phyloP scores from a whole-genome alignment of 1,140 invertebrate species.

The Leptopilina clavipes region DNA sequence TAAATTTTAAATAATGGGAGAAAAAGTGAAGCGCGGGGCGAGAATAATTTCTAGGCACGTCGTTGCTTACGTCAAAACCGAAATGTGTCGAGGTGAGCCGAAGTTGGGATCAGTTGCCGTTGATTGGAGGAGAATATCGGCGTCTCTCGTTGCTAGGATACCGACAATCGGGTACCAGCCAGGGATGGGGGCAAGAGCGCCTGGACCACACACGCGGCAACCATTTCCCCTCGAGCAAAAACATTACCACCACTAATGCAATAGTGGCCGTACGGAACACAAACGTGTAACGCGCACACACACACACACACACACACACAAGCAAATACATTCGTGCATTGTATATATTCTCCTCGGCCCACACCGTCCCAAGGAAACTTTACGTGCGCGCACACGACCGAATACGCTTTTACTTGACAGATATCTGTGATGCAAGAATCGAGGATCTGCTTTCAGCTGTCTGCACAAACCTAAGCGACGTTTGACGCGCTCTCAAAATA shows the following conservation, averaged over 20 bases:
- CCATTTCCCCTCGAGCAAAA: constrained; percentile 73
- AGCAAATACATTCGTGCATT: constrained; percentile 9
- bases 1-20: too few relatives aligned
- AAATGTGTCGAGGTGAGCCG: constrained; percentile 62
- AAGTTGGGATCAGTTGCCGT: constrained; percentile 49
- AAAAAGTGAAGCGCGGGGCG: constrained; percentile 23
- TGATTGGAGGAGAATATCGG: constrained; percentile 65
- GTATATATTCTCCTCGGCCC: constrained; percentile 49
- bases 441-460: constrained; percentile 34
- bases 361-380: constrained; percentile 48
- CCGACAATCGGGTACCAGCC: constrained; percentile 57
- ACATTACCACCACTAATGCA: constrained; percentile 66
- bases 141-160: constrained; percentile 72
- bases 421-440: constrained; percentile 32
- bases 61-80: constrained; percentile 67
- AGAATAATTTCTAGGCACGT: constrained; percentile 44
- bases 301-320: too few relatives aligned
- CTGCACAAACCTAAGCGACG: constrained; percentile 20
- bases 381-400: constrained; percentile 48
- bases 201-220: constrained; percentile 72
- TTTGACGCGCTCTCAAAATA: constrained; percentile 27
- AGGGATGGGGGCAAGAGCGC: constrained; percentile 55
- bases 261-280: constrained; percentile 17
- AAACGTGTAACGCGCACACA: constrained; percentile 50
- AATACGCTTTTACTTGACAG: constrained; percentile 43